Evolutionary conservation across 2,888 invertebrate genomes (phyloP).

Genomic region (Dendrolimus pini): DNA sequence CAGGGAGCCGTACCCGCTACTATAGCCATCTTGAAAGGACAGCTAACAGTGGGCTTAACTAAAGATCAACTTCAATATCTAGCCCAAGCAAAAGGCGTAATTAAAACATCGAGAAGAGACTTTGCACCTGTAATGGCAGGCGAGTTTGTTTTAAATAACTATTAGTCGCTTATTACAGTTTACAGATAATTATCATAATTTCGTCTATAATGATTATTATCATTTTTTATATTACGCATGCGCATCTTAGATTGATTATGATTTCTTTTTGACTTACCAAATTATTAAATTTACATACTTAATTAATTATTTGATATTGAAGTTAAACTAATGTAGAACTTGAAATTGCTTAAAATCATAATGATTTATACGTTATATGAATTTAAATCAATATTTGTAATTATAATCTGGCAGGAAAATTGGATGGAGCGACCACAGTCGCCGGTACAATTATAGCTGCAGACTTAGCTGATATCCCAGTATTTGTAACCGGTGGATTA

Average conservation of each 20-base stretch:
- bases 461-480: constrained; percentile 85
- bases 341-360: too few relatives aligned
- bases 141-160: background rate
- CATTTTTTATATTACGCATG: too few relatives aligned
- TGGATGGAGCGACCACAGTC: constrained; percentile 96
- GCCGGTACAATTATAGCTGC: constrained; percentile 95
- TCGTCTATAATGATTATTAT: too few relatives aligned
- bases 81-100: constrained; percentile 70
- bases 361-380: too few relatives aligned
- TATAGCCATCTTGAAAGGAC: constrained; percentile 90
- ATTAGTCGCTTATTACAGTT: too few relatives aligned
- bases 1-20: constrained; percentile 95
- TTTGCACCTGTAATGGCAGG: constrained; percentile 85
- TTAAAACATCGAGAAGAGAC: constrained; percentile 94
- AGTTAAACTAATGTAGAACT: too few relatives aligned
- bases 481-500: constrained; percentile 96
- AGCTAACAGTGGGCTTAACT: constrained; percentile 86
- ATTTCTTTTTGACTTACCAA: too few relatives aligned
- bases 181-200: too few relatives aligned
- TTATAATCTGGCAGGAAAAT: constrained; percentile 68
- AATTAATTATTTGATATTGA: too few relatives aligned
- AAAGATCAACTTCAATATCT: constrained; percentile 79
- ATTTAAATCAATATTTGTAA: too few relatives aligned
- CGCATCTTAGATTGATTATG: too few relatives aligned
- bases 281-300: too few relatives aligned